Base-by-base conservation (phyloP, 2,113 vertebrate species). In the Acinonyx jubatus region DNA sequence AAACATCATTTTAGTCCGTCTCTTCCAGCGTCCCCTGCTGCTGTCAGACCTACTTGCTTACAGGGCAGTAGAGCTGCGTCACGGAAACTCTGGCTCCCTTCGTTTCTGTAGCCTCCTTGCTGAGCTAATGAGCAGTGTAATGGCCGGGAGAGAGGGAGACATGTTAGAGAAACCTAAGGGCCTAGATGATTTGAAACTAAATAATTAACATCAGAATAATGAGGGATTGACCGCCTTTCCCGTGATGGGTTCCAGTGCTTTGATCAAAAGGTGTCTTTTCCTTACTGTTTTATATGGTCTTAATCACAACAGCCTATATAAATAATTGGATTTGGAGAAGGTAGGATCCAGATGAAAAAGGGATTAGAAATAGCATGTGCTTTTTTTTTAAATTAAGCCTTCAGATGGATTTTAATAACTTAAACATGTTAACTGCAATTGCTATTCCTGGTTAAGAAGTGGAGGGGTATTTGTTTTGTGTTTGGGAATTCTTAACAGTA, bases 251-350 rank as follows among this genome's bases (percentile, higher is more conserved):
- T 93, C 61, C 19, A 19, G 27, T 78, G 57, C 95, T 89, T 96
- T 94, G 48, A 73, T 97, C 61, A 82, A 38, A 94, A 71, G 38
- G 2, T 84, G 3, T 63, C 68, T 73, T 91, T 93, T 88, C 36
- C 27, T 91, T 91, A 63, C 19, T 27, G 13, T 83, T 97, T 90
- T 80, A 68, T 21, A 33, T n/a, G 71, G 4, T 68, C 55, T 95
- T 71, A 93, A 73, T 94, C 25, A 68, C 50, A 73, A 33, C 61
- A 78, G 63, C 69, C n/a, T 78, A n/a, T 50, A 2, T 83, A 91
- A 93, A 94, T 89, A 92, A 16, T 97, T 94, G 88, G 14, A 10
- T 87, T 94, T 95, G 6, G 25, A 23, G 38, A 90, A 88, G 48
- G 25, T 90, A 88, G 41, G 25, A 45, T 41, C 45, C 78, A 96